A percentile compares a stretch with the other conserved stretches of the same genome.
These are phyloP conservation scores for Iselma pallidipennis DNA, from an alignment of 2,888 invertebrate genomes.

Conservation along the genomic window DNA sequence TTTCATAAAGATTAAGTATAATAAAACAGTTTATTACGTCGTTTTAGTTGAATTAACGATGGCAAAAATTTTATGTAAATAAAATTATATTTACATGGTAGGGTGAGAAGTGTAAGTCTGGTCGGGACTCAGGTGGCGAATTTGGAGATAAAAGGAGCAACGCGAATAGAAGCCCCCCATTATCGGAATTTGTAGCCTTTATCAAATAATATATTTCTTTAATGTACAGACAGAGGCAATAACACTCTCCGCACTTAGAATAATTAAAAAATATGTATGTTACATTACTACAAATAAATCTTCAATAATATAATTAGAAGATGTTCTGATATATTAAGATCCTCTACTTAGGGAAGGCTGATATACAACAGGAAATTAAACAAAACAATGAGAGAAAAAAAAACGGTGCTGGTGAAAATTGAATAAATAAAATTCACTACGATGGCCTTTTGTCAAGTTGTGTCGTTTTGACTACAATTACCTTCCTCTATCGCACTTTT, in stretches of 20 bases:
- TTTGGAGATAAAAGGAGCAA: slow-evolving; percentile 19
- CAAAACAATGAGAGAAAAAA: not conserved
- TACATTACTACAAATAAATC: not conserved
- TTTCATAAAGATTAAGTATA: slow-evolving; percentile 6
- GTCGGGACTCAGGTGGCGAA: slow-evolving; percentile 23
- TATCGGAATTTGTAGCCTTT: slow-evolving; percentile 35
- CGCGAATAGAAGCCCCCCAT: slow-evolving; percentile 19
- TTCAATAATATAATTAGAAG: not conserved
- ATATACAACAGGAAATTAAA: not conserved
- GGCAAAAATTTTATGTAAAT: not conserved
- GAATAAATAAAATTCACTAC: slow-evolving; percentile 1
- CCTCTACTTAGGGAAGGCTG: too few relatives aligned
- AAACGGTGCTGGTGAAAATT: not conserved
- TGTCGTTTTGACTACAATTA: slow-evolving; percentile 16
- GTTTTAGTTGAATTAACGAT: slow-evolving; percentile 7
- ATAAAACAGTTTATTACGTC: slow-evolving; percentile 2
- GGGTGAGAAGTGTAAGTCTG: not conserved
- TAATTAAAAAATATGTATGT: slow-evolving; percentile 24
- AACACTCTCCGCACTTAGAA: slow-evolving; percentile 22
- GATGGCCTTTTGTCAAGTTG: slow-evolving; percentile 4
- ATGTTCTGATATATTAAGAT: not conserved
- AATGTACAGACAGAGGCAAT: slow-evolving; percentile 24
- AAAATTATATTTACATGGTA: slow-evolving; percentile 10
- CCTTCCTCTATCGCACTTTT: slow-evolving; percentile 23
- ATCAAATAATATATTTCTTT: slow-evolving; percentile 35